Percentiles rank a stretch among this genome's conserved stretches.
phyloP scores from a whole-genome alignment of 2,888 invertebrate genomes.

The Carterocephalus palaemon region DNA sequence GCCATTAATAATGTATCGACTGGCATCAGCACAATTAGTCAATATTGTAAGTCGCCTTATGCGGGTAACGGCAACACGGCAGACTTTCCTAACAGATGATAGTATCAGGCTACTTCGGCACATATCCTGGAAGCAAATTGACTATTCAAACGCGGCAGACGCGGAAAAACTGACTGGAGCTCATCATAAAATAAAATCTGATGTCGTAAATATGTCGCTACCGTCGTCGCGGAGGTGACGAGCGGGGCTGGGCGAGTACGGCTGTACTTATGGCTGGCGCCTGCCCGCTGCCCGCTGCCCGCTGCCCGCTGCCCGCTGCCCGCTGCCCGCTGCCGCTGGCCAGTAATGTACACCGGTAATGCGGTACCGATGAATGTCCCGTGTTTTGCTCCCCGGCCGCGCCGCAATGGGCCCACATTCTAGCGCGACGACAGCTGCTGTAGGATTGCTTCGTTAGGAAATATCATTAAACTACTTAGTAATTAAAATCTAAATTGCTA shows the following conservation, averaged over 20 bases:
- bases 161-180: slow-evolving; percentile 1
- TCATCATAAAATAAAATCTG: slow-evolving; percentile 7
- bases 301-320: too few relatives aligned
- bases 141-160: slow-evolving; percentile 1
- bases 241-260: not conserved
- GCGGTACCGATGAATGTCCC: slow-evolving; percentile 1
- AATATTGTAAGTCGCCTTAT: too few relatives aligned
- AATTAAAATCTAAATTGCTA: too few relatives aligned
- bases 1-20: too few relatives aligned
- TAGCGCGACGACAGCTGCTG: too few relatives aligned
- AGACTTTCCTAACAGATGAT: not conserved
- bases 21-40: too few relatives aligned
- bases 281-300: too few relatives aligned
- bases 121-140: not conserved
- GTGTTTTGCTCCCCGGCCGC: slow-evolving; percentile 5
- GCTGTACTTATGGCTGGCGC: slow-evolving; percentile 7
- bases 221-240: slow-evolving; percentile 3
- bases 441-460: too few relatives aligned
- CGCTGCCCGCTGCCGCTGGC: too few relatives aligned
- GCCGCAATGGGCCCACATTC: slow-evolving; percentile 11
- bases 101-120: not conserved
- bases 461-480: too few relatives aligned
- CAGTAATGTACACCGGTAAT: slow-evolving; percentile 8
- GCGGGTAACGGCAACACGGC: too few relatives aligned
- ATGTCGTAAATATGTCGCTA: slow-evolving; percentile 1